Evolutionary conservation across 2,888 invertebrate species (phyloP).

Genomic region (Augochlorella aurata): DNA sequence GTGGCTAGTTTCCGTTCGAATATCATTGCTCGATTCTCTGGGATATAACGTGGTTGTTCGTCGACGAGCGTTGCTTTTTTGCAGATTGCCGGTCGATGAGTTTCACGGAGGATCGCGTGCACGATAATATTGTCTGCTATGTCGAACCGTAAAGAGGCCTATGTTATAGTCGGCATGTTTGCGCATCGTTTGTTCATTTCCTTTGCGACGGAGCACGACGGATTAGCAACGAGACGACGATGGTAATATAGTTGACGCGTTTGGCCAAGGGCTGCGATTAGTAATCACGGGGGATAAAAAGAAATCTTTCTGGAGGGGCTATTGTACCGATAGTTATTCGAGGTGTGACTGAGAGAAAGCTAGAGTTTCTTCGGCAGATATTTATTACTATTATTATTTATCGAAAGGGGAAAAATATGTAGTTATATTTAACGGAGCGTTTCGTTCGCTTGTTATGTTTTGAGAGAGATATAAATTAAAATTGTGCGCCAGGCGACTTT

Average conservation of each 20-base stretch:
- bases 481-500: slow-evolving; percentile 36
- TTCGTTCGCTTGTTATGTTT: slow-evolving; percentile 71
- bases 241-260: slow-evolving; percentile 33
- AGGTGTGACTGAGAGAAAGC: slow-evolving; percentile 50
- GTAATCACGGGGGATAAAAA: slow-evolving; percentile 40
- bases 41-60: too few species aligned
- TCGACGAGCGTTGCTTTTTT: slow-evolving; percentile 45
- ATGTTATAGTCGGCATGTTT: slow-evolving; percentile 37
- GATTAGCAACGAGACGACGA: slow-evolving; percentile 30
- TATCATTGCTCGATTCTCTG: too few species aligned
- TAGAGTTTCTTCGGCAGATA: slow-evolving; percentile 64
- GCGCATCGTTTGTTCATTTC: slow-evolving; percentile 21
- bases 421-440: slow-evolving; percentile 65
- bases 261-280: slow-evolving; percentile 34
- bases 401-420: slow-evolving; percentile 49
- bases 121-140: not conserved
- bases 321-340: slow-evolving; percentile 59
- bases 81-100: slow-evolving; percentile 4
- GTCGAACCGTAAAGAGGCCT: slow-evolving; percentile 39
- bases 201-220: slow-evolving; percentile 38
- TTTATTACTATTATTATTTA: slow-evolving; percentile 70
- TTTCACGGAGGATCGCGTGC: slow-evolving; percentile 11
- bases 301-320: slow-evolving; percentile 55
- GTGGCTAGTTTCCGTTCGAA: too few species aligned
- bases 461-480: slow-evolving; percentile 66